These are phyloP conservation scores for Nycticebus coucang DNA, from an alignment of 2,113 vertebrate genomes.

Conservation along the genomic window DNA sequence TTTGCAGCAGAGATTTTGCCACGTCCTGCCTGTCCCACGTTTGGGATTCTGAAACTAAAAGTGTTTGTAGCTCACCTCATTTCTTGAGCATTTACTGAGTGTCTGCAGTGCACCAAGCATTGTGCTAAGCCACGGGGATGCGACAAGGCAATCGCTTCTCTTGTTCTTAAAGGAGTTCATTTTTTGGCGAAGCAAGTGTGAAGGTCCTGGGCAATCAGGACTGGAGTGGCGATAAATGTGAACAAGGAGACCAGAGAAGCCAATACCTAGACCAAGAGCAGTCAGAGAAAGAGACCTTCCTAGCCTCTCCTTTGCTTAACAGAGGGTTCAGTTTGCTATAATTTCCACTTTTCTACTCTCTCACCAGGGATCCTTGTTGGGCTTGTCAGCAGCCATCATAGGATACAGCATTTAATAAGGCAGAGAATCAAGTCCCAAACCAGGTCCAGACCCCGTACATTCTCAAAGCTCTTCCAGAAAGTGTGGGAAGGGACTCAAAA, in stretches of 20 bases:
- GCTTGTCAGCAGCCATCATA: too few species aligned
- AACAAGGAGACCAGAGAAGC: neutral
- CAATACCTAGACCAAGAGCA: rapidly evolving
- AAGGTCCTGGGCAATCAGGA: neutral
- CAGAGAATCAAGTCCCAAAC: neutral
- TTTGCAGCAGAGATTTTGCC: neutral
- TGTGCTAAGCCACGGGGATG: neutral
- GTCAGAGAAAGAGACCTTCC: too few species aligned
- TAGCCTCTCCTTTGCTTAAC: neutral
- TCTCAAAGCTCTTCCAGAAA: neutral
- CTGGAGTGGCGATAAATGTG: neutral
- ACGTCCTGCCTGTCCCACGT: neutral
- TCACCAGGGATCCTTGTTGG: neutral
- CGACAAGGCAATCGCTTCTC: neutral
- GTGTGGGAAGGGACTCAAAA: neutral
- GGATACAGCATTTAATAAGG: neutral
- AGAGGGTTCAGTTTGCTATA: neutral
- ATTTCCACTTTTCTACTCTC: neutral
- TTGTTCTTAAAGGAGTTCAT: neutral
- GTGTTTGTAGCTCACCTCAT: neutral
- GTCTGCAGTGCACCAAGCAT: neutral
- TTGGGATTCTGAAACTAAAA: neutral
- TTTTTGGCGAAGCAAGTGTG: neutral
- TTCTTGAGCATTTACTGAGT: neutral
- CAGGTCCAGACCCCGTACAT: neutral